Conservation (phyloP, 2,113 vertebrate species). For the Bambusicola thoracicus region DNA sequence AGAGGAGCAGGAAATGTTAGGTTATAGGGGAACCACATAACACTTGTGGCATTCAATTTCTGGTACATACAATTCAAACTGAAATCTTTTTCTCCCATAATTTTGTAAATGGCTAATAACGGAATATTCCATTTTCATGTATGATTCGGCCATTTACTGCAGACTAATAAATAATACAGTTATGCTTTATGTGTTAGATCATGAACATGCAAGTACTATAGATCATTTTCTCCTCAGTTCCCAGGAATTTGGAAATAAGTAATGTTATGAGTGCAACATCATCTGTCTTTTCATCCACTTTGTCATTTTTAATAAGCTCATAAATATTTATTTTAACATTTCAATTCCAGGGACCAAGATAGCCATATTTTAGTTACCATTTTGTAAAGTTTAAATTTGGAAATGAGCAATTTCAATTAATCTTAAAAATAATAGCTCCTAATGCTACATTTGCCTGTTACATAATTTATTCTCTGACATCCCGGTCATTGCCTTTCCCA, state of each 20-base stretch:
- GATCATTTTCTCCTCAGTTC: neutral
- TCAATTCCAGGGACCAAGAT: neutral
- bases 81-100: neutral
- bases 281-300: neutral
- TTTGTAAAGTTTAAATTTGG: constrained; percentile 13
- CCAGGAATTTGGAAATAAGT: neutral
- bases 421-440: neutral
- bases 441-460: neutral
- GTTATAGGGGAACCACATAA: neutral
- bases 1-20: neutral
- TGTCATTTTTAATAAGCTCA: constrained; percentile 36
- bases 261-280: neutral
- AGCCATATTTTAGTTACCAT: neutral
- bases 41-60: fast-evolving
- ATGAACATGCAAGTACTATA: neutral
- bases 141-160: neutral
- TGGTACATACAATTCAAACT: neutral
- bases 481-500: neutral
- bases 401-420: constrained; percentile 26
- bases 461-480: neutral
- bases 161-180: neutral
- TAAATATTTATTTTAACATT: constrained; percentile 41
- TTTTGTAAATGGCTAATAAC: neutral
- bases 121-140: neutral
- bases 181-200: neutral